Conservation (phyloP, 2,888 invertebrate species). For the Cerastis rubricosa region DNA sequence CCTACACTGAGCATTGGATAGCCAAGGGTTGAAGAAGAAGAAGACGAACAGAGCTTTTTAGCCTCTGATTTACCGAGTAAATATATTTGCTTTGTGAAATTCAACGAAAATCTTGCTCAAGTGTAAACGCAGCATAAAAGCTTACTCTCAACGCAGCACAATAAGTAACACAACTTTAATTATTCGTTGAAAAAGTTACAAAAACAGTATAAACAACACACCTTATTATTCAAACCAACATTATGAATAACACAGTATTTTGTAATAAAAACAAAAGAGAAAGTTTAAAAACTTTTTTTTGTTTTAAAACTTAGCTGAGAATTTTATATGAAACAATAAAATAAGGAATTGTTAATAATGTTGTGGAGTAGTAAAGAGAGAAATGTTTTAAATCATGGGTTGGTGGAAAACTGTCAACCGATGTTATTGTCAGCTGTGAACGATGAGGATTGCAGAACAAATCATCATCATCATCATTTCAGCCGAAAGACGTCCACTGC, state of each 20-base stretch:
- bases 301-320: constrained; percentile 24
- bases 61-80: neutral
- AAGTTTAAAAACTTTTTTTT: constrained; percentile 38
- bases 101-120: neutral
- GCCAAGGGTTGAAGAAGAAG: too few species aligned
- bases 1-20: too few species aligned
- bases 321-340: constrained; percentile 43
- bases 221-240: constrained; percentile 33
- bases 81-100: constrained; percentile 15
- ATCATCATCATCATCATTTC: too few species aligned
- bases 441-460: neutral
- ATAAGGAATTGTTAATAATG: constrained; percentile 11
- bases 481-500: too few species aligned
- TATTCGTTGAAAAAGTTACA: constrained; percentile 26
- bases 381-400: neutral
- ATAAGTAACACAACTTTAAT: constrained; percentile 29
- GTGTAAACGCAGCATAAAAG: constrained; percentile 13
- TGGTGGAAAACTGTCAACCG: constrained; percentile 11
- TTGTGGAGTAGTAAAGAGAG: neutral
- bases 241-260: constrained; percentile 35
- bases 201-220: constrained; percentile 24
- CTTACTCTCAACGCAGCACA: neutral
- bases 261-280: constrained; percentile 39
- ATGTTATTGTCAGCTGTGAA: neutral
- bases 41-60: neutral